Evolutionary conservation across 2,797 vertebrate species (phyloP).

Genomic region (Clarias fuscus): DNA sequence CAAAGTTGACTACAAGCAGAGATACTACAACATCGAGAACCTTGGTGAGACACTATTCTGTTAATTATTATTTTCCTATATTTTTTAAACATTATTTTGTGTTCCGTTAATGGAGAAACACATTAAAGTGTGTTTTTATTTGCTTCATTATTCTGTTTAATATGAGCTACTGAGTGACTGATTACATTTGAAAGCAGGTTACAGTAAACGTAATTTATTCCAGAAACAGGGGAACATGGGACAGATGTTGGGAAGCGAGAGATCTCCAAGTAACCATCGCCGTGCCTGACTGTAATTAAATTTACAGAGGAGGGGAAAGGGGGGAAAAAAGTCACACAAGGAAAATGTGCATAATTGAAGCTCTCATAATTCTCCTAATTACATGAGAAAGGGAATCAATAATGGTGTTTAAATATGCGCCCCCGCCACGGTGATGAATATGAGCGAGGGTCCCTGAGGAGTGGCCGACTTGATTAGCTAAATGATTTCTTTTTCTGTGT

Average conservation of each 20-base stretch:
- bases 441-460: conserved; percentile 58
- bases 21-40: conserved; percentile 97
- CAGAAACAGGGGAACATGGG: not conserved
- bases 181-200: conserved; percentile 28
- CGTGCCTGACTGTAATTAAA: conserved; percentile 50
- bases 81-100: not conserved
- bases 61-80: not conserved
- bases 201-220: conserved; percentile 13
- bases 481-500: conserved; percentile 57
- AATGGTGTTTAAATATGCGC: conserved; percentile 64
- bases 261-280: conserved; percentile 14
- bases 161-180: not conserved
- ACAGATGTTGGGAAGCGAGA: conserved; percentile 12
- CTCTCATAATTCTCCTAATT: conserved; percentile 64
- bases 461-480: conserved; percentile 65
- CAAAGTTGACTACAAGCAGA: conserved; percentile 97
- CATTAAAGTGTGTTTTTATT: not conserved
- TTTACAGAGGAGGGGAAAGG: not conserved
- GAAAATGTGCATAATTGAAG: conserved; percentile 62
- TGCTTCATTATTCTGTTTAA: not conserved
- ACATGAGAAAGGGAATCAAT: conserved; percentile 57
- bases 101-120: conserved; percentile 1
- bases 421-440: conserved; percentile 64
- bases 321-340: conserved; percentile 41
- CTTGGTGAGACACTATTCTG: conserved; percentile 75